Base-by-base conservation (phyloP, 2,797 vertebrate species). In the Peromyscus melanophrys region DNA sequence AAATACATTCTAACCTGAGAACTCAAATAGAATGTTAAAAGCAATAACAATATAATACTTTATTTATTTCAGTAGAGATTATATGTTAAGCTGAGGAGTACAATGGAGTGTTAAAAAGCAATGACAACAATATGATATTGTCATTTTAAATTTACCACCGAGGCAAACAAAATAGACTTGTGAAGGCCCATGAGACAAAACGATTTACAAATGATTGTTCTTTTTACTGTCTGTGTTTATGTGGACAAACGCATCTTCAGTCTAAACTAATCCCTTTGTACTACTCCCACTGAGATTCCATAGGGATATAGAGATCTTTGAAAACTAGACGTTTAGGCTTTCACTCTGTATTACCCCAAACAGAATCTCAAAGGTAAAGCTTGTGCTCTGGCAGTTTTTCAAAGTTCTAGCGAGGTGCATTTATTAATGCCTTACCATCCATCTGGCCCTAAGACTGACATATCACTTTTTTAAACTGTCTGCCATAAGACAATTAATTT, bases 11-110 rank as follows among this genome's bases (percentile, higher is more conserved):
- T 75, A 93, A 96, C n/a, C 9, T 31, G 13, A 92, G 77, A 96
- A 71, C 92, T 40, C 19, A 85, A 65, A 67, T 83, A 46, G 71
- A 67, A 84, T 31, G 12, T 43, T 93, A 93, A 73, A 91, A 69
- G 67, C 34, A 87, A 3, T 23, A 89, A 40, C 25, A 75, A 7
- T 89, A 34, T 27, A 34, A 52, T 34, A 23, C 19, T 43, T 19
- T 75, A 25, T 25, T 94, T 77, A 95, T 94, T 96, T 92, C 95
- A 89, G 40, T 84, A n/a, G 12, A 80, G 25, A 23, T 4, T 83
- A 77, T 92, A 7, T 85, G 89, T 92, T 78, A 92, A 96, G 10
- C 9, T 16, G 19, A 91, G 67, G 96, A 61, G 89, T 40, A n/a
- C 78, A 71, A 59, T 84, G 40, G 37, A 61, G 67, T 46, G 19